Percentiles rank a stretch among this genome's conserved stretches.
phyloP scores from a whole-genome alignment of 1,140 invertebrate species.

The Tyrophagus putrescentiae region DNA sequence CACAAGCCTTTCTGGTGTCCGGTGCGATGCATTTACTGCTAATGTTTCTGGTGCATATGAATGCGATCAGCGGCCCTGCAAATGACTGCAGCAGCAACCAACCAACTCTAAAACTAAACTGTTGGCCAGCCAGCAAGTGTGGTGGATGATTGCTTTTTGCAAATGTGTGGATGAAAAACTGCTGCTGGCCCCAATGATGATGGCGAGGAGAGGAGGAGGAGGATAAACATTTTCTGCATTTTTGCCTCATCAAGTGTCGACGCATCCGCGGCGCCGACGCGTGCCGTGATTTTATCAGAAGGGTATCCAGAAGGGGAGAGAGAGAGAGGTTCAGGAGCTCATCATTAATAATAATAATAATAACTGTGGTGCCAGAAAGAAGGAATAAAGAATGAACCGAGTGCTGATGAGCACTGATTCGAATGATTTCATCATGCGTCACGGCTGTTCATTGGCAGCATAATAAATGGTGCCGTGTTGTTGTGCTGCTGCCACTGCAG shows the following conservation, averaged over 20 bases:
- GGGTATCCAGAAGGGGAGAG: neutral
- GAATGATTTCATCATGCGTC: slow-evolving; percentile 14
- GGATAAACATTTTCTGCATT: slow-evolving; percentile 14
- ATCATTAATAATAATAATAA: slow-evolving; percentile 13
- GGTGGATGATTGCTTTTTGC: too few species aligned
- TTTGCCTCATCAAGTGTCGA: slow-evolving; percentile 9
- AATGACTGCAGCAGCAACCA: neutral
- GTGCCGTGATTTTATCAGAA: neutral
- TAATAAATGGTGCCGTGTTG: slow-evolving; percentile 5
- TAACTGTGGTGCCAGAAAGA: neutral
- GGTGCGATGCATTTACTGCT: too few species aligned
- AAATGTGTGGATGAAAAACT: neutral
- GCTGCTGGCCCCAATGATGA: neutral
- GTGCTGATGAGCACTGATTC: neutral
- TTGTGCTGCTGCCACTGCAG: too few species aligned
- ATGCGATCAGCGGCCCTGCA: too few species aligned
- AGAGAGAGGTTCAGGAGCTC: neutral
- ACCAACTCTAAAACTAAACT: neutral
- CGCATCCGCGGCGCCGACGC: neutral
- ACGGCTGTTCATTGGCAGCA: neutral
- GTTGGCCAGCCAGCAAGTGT: too few species aligned
- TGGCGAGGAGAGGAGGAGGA: neutral
- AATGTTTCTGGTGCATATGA: too few species aligned
- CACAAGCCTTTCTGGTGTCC: too few species aligned
- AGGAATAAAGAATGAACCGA: neutral